Base-by-base conservation (phyloP, 2,888 invertebrate genomes). In the Metellina segmentata region DNA sequence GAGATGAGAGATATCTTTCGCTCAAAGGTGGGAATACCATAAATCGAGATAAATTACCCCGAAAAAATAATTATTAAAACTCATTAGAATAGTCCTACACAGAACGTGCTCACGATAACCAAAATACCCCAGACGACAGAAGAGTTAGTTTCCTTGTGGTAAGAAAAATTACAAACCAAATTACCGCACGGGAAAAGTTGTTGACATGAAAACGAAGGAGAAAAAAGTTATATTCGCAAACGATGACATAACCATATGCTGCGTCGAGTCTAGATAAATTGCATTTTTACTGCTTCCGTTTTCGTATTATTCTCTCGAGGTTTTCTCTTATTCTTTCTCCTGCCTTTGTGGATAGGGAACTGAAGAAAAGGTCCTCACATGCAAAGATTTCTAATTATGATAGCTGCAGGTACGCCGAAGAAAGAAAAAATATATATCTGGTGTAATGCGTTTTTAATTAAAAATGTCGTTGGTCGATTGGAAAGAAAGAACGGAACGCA, bases 181-280 rank as follows among this genome's bases (percentile, higher is more conserved):
- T 79, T 79, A 79, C 79, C 79, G 53, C 20, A 79, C 8, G 61
- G 61, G 11, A 61, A 79, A 53, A 79, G 20, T 79, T 79, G 79
- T 79, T 61, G 61, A 79, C 79, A 79, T 9, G 61, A 61, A 61
- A 61, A 61, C 61, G 61, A 11, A 34, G 6, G 61, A 79, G 20
- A 79, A 16, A 34, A 19, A 13, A 53, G 16, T 13, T 53, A 61
- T 61, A 79, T 53, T 16, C 19, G 53, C 20, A 34, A 53, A 61
- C 79, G 79, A 79, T 61, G 79, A 79, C 79, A 79, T 34, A 79
- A 79, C 79, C 79, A 79, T 61, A 79, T 79, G 79, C 79, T 61
- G 79, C 79, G n/a, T 13, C 61, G 61, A 61, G 61, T 61, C 61
- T 6, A 53, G 79, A 61, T 69, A 79, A 79, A 79, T 79, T 79